phyloP scores from a whole-genome alignment of 2,113 vertebrate genomes.

The Pygoscelis antarcticus region DNA sequence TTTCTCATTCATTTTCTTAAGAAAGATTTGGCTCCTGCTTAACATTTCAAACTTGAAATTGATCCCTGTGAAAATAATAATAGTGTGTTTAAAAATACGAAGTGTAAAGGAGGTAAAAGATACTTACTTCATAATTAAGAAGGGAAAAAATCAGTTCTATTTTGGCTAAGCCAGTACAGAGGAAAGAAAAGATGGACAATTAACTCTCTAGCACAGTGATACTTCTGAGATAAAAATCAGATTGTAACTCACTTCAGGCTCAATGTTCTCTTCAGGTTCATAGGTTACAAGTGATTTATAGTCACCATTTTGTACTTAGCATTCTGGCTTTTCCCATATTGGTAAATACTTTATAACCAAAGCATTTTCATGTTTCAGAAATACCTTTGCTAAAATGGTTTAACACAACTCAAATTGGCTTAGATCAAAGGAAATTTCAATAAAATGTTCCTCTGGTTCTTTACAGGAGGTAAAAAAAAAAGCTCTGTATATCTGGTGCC shows the following conservation, averaged over 20 bases:
- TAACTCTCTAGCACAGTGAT: neutral
- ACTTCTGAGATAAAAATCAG: neutral
- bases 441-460: neutral
- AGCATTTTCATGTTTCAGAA: conserved; percentile 12
- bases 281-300: conserved; percentile 42
- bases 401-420: neutral
- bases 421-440: conserved; percentile 26
- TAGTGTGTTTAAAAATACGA: neutral
- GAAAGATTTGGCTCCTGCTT: neutral
- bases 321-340: neutral
- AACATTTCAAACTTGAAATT: neutral
- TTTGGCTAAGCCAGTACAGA: neutral
- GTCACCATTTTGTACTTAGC: neutral
- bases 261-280: neutral
- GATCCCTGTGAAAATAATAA: neutral
- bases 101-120: neutral
- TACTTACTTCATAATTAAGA: neutral
- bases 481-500: conserved; percentile 26
- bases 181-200: conserved; percentile 27
- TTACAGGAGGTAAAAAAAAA: neutral
- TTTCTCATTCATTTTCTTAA: neutral
- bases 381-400: conserved; percentile 13
- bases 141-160: neutral
- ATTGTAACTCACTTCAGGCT: neutral
- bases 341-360: conserved; percentile 7